Conservation (phyloP, 2,797 vertebrate genomes). For the Poeciliopsis gracilis region DNA sequence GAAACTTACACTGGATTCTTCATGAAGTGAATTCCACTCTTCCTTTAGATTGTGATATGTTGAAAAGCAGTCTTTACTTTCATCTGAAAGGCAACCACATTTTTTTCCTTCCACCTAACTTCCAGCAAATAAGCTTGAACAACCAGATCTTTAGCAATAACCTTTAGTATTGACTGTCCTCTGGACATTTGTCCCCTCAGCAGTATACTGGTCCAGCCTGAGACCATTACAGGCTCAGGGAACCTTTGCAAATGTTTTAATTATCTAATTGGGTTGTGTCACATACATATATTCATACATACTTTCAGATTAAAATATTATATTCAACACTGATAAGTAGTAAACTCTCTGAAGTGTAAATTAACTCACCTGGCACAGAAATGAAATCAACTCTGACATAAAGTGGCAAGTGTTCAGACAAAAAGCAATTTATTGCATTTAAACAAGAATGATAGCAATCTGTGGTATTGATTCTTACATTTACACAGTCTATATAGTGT, state of each 20-base stretch:
- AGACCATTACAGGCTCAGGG: no score
- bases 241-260: background rate
- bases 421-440: conserved; percentile 70
- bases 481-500: no score
- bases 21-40: background rate
- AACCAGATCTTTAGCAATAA: no score
- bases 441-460: conserved; percentile 57
- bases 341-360: background rate
- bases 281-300: background rate
- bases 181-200: no score
- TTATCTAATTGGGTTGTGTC: background rate
- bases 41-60: background rate
- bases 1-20: background rate
- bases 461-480: conserved; percentile 57
- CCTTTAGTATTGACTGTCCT: background rate
- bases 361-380: background rate
- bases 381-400: background rate
- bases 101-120: no score
- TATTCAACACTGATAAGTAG: background rate
- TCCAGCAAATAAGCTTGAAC: no score
- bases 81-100: background rate
- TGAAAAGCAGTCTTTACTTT: background rate
- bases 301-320: background rate
- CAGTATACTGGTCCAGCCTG: no score
- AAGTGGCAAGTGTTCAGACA: conserved; percentile 31